These are phyloP conservation scores for Uromys caudimaculatus DNA, from an alignment of 2,797 vertebrate genomes.

Conservation along the genomic window DNA sequence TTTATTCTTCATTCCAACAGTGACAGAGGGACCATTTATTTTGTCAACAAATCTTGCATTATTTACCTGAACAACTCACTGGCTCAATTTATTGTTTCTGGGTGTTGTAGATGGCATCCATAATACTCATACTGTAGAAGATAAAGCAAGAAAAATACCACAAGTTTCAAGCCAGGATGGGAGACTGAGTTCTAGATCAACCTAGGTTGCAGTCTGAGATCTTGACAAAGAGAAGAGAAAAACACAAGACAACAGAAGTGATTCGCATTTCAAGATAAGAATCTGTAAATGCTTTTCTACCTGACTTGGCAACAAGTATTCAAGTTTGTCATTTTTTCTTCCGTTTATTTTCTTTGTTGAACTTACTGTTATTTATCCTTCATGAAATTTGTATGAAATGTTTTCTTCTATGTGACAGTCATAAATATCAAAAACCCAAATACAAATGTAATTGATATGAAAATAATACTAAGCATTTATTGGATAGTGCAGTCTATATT, in stretches of 20 bases:
- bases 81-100: not conserved
- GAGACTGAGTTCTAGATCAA: not conserved
- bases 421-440: conserved; percentile 23
- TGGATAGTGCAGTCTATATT: not conserved
- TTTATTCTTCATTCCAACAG: not conserved
- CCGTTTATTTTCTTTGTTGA: not conserved
- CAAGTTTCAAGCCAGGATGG: not conserved
- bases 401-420: not conserved
- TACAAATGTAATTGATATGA: not conserved
- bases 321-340: not conserved
- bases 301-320: not conserved
- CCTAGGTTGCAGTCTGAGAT: not conserved
- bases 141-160: not conserved
- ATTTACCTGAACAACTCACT: not conserved
- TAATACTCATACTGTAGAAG: not conserved
- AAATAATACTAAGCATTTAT: not conserved
- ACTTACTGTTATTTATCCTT: not conserved
- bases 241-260: not conserved
- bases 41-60: conserved; percentile 41
- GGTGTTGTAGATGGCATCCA: not conserved
- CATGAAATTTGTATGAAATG: not conserved
- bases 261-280: not conserved
- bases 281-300: not conserved
- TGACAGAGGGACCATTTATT: not conserved
- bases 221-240: not conserved